Evolutionary conservation across 2,113 vertebrate species (phyloP).

Genomic region (Ageneiosus marmoratus): DNA sequence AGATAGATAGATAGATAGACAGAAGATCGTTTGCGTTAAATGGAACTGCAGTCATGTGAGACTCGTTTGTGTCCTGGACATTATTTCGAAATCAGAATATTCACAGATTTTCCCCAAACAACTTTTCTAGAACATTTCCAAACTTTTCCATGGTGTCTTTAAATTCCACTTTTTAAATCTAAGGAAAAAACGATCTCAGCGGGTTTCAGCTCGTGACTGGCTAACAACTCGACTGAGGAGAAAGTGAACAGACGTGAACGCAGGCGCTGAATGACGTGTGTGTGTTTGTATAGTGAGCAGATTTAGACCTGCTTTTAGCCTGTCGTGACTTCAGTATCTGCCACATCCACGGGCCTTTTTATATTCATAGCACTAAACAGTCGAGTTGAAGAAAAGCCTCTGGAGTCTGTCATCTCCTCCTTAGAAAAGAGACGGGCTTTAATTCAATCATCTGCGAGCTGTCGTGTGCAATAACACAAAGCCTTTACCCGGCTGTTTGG

Average conservation of each 20-base stretch:
- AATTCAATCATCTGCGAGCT: constrained; percentile 73
- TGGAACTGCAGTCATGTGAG: not conserved
- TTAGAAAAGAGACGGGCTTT: constrained; percentile 62
- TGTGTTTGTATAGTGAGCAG: constrained; percentile 25
- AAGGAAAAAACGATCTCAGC: not conserved
- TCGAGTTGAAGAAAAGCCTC: constrained; percentile 63
- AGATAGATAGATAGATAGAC: not conserved
- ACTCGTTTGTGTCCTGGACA: not conserved
- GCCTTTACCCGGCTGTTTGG: constrained; percentile 31
- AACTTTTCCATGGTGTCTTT: not conserved
- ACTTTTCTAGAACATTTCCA: not conserved
- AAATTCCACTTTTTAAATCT: not conserved
- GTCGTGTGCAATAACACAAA: constrained; percentile 68
- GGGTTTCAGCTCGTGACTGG: not conserved
- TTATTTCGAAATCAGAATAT: not conserved
- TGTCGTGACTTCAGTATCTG: constrained; percentile 62
- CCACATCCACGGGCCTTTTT: constrained; percentile 64
- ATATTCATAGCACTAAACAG: constrained; percentile 51
- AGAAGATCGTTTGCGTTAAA: not conserved
- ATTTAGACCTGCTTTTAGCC: constrained; percentile 30
- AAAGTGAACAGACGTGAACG: not conserved
- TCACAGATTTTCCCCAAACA: not conserved
- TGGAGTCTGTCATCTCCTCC: constrained; percentile 72
- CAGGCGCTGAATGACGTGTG: constrained; percentile 23
- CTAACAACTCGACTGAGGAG: not conserved